phyloP scores from a whole-genome alignment of 2,113 vertebrate species.

The Odobenus rosmarus region DNA sequence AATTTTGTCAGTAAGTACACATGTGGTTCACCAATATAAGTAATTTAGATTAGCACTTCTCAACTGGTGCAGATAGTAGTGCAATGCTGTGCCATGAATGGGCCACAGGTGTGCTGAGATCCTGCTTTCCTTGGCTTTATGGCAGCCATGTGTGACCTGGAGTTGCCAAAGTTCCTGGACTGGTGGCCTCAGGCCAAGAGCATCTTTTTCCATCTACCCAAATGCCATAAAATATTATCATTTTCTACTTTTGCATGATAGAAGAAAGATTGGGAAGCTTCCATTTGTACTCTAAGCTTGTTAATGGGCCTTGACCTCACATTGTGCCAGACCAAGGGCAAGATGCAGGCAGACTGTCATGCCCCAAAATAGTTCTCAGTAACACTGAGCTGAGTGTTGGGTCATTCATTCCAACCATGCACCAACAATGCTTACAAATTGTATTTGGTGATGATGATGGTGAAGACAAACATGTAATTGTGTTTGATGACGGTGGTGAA shows the following conservation, averaged over 20 bases:
- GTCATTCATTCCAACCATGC: not conserved
- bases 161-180: not conserved
- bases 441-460: not conserved
- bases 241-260: not conserved
- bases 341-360: not conserved
- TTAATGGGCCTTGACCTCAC: not conserved
- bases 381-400: not conserved
- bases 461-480: not conserved
- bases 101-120: not conserved
- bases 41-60: not conserved
- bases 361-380: not conserved
- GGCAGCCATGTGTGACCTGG: not conserved
- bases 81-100: not conserved
- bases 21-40: not conserved
- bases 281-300: not conserved
- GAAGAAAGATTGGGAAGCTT: not conserved
- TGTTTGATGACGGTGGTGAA: not conserved
- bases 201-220: not conserved
- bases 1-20: not conserved
- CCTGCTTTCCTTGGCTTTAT: not conserved
- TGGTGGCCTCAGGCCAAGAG: not conserved
- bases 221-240: not conserved
- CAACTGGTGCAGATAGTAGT: too few relatives aligned
- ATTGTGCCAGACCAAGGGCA: not conserved
- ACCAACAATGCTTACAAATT: not conserved